Evolutionary conservation across 2,888 invertebrate genomes (phyloP), one percentile per base, ranked within the genome.

Genomic region (Ptychoptera albimana): DNA sequence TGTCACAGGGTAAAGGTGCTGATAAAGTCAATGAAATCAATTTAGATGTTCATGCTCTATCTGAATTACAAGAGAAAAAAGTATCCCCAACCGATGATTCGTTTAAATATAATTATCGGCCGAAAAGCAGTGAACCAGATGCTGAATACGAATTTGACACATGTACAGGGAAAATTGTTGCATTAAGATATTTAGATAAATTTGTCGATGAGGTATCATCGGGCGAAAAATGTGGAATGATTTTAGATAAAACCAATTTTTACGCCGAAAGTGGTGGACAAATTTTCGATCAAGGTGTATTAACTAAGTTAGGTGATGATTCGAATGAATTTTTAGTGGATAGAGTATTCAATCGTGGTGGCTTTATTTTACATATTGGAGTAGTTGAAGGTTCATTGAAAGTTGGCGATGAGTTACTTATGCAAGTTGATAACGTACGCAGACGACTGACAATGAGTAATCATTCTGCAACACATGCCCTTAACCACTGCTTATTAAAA

Each of bases 201-300:
- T 98, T 97, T 69, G 89, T 94, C 0, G 71, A 86, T 50, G 71
- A 78, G 60, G 82, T 93, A 8, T 67, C 62, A 31, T 78, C 85
- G 29, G 92, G 92, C 0, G 81, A 89, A 57, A 87, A 91, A 63
- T 92, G 92, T 63, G 96, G 92, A 13, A 68, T 99, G 45, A 69
- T 99, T 50, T 69, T 98, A 47, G 89, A 98, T 61, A 75, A 72
- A 55, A 98, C 97, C 0, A 84, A 75, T 63, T 99, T 99, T 66
- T 99, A 99, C 66, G 96, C 98, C 1, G 98, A 99, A 66, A 92
- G 96, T 67, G 98, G 98, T 49, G 98, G 98, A 11, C 98, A 99
- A 69, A 94, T 92, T 55, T 94, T 78, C 62, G 98, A 99, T 62
- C 87, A 88, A 58, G 98, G 98, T 15, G 91, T 82, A 53, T 73